Evolutionary conservation across 2,888 invertebrate species (phyloP), one percentile per base, ranked within the genome.

Genomic region (Vanessa cardui): DNA sequence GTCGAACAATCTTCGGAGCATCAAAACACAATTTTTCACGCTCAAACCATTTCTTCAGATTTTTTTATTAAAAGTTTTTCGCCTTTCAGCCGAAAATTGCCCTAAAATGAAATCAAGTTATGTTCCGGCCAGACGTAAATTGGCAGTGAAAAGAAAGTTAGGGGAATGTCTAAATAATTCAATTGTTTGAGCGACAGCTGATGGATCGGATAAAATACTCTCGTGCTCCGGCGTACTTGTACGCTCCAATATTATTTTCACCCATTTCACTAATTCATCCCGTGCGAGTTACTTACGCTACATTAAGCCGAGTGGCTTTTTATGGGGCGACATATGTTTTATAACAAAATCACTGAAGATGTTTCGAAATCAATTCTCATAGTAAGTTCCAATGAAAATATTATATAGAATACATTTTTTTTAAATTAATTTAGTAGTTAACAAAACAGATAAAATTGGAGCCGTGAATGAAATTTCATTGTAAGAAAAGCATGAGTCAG

Each of bases 21-120:
- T 56, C 39, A 56, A 56, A 56, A 56, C 56, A 56, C 56, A 39
- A 56, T 56, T 56, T 56, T 56, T 56, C 56, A 56, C 39, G 56
- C 56, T 56, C 56, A 26, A 56, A 18, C 18, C 18, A 39, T 56
- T 56, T 56, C 56, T 39, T 39, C 7, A 31, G 39, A n/a, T 54
- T 39, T 33, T 52, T 56, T 56, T 56, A 56, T 56, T 56, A 56
- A 56, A 56, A 56, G n/a, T 56, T 56, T 56, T 33, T 26, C 56
- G 33, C 56, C 56, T 39, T 56, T 18, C 20, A 18, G n/a, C 56
- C 33, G 9, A 56, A 56, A 33, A 56, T 56, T 56, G 39, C 33
- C 39, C 39, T 39, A 56, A 56, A 56, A 56, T 39, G 56, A 56
- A 56, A 56, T 56, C 56, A 56, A 56, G 56, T 56, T 39, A 56